Evolutionary conservation across 2,113 vertebrate species (phyloP), one percentile per base, ranked within the genome.

Genomic region (Prionailurus bengalensis): DNA sequence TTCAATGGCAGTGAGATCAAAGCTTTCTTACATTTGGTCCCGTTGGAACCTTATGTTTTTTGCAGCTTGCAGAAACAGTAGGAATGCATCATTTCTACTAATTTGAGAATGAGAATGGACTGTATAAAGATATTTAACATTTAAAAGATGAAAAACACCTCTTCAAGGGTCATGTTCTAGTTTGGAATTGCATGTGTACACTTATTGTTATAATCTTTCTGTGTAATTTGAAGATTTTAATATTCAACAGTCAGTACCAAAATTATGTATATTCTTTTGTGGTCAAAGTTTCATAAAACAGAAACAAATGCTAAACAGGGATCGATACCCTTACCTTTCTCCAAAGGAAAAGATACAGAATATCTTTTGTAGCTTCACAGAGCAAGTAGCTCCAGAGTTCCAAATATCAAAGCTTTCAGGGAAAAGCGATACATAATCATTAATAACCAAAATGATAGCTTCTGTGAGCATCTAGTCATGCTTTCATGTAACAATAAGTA

Each of bases 331-430:
- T 23, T 82, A n/a, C 78, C 16, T 31, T 87, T 78, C 7, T 48
- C 53, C 70, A 87, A 73, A 95, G 42, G 76, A 91, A 94, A 97
- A 89, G 71, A 6, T 36, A 76, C 23, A 80, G 36, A 90, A 21
- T 92, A 82, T 68, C 42, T 90, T 85, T 85, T 27, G 7, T 92
- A 39, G 73, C 63, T 85, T 73, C 58, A 42, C 17, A 76, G 25
- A 92, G 66, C 48, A 51, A n/a, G 13, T 79, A 94, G 74, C 48
- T 79, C 9, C 8, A 63, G 27, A n/a, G 21, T 89, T 2, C 68
- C 33, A 89, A 51, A 27, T 95, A 17, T 81, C 58, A 95, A 84
- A 65, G 86, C 55, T 42, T 80, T 93, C 51, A 80, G n/a, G 1
- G 86, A 71, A 92, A 84, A 84, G 53, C 71, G 82, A 73, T 39